Evolutionary conservation across 2,113 vertebrate genomes (phyloP).

Genomic region (Petroica traversi): DNA sequence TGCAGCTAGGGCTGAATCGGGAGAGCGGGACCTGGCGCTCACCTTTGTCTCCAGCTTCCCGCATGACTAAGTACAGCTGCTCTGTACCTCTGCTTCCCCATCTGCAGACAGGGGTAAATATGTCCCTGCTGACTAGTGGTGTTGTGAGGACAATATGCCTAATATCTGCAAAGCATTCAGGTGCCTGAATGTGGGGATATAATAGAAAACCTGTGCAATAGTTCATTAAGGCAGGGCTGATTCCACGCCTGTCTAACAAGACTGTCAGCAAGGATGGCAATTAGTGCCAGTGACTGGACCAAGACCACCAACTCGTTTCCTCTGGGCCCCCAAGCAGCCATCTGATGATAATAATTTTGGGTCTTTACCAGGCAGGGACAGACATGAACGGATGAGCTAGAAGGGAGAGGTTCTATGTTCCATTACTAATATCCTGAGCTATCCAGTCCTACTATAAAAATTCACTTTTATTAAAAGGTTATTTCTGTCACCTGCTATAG

Average conservation of each 20-base stretch:
- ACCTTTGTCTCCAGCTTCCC: not conserved
- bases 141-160: constrained; percentile 11
- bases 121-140: not conserved
- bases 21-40: not conserved
- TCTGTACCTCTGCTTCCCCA: not conserved
- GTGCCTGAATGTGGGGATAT: not conserved
- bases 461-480: constrained; percentile 70
- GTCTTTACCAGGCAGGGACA: constrained; percentile 38
- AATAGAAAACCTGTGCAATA: constrained; percentile 14
- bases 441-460: constrained; percentile 66
- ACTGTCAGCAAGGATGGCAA: constrained; percentile 34
- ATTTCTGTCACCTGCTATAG: constrained; percentile 67
- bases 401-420: constrained; percentile 61
- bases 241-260: not conserved
- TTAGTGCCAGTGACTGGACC: constrained; percentile 61
- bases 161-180: not conserved
- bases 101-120: constrained; percentile 21
- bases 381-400: constrained; percentile 59
- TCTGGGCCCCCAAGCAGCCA: constrained; percentile 56
- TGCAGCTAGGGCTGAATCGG: not conserved
- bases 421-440: constrained; percentile 65
- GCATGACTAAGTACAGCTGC: not conserved
- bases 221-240: constrained; percentile 29
- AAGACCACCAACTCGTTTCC: constrained; percentile 59
- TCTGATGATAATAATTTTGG: constrained; percentile 63